These are phyloP conservation scores for Phasianus colchicus DNA, from an alignment of 2,113 vertebrate species.

Conservation along the genomic window DNA sequence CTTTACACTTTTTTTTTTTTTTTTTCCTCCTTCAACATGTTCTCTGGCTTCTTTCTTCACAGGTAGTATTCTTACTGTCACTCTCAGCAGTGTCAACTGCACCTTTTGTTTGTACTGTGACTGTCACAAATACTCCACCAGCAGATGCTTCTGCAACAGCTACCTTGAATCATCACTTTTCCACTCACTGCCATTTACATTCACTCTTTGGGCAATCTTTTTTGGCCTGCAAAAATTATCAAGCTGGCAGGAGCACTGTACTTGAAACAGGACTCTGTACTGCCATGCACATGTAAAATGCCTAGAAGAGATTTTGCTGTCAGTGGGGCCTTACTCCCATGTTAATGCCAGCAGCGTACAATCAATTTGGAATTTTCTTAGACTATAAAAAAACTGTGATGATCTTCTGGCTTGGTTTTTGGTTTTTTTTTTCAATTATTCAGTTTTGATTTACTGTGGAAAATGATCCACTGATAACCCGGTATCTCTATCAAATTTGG, in stretches of 20 bases:
- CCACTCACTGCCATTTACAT: neutral
- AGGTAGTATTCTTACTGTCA: neutral
- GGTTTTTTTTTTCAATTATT: neutral
- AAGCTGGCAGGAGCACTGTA: neutral
- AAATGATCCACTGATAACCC: neutral
- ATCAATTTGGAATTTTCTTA: neutral
- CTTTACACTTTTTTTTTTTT: neutral
- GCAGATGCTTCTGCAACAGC: neutral
- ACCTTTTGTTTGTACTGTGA: neutral
- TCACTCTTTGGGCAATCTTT: neutral
- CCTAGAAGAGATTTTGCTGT: neutral
- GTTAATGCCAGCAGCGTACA: neutral
- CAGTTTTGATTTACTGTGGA: neutral
- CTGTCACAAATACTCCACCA: neutral
- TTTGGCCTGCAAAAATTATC: neutral
- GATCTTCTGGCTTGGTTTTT: neutral
- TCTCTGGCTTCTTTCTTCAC: neutral
- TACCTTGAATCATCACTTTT: neutral
- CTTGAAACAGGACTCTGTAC: neutral
- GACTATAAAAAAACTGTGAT: neutral
- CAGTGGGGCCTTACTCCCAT: neutral
- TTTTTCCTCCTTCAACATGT: neutral
- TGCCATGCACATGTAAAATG: neutral
- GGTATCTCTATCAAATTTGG: neutral
- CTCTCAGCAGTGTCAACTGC: neutral